These are phyloP conservation scores for Falco novaeseelandiae DNA, from an alignment of 2,797 vertebrate genomes.

Conservation along the genomic window DNA sequence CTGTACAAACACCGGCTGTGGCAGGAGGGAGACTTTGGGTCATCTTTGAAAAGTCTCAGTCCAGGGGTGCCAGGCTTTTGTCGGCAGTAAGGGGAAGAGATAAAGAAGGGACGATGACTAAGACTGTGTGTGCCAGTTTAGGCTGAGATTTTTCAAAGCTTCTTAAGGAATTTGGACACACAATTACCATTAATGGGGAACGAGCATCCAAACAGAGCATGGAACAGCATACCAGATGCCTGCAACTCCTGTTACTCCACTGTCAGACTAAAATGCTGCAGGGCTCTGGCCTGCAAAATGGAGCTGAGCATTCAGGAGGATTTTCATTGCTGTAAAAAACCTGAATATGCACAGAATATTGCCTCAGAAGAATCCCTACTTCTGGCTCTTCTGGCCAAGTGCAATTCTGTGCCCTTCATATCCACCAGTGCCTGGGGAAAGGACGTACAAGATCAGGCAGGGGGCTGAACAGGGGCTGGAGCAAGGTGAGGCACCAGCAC, in stretches of 20 bases:
- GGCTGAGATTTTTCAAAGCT: not conserved
- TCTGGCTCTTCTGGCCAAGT: not conserved
- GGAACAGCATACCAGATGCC: not conserved
- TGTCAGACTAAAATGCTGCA: not conserved
- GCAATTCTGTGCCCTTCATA: not conserved
- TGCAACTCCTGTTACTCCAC: not conserved
- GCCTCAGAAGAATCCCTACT: not conserved
- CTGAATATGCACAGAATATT: not conserved
- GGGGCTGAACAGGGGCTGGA: not conserved
- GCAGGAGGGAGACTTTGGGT: not conserved
- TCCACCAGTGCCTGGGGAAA: not conserved
- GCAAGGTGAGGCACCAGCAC: not conserved
- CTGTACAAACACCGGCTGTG: not conserved
- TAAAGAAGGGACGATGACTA: not conserved
- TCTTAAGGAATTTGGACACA: not conserved
- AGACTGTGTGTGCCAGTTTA: not conserved
- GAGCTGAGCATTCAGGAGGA: not conserved
- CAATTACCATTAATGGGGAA: not conserved
- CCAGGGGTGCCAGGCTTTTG: not conserved
- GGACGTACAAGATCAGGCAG: not conserved
- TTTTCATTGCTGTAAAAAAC: not conserved
- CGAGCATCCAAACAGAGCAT: not conserved
- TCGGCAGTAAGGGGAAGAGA: not conserved
- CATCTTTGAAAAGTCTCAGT: not conserved
- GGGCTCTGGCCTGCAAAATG: not conserved